Conservation (phyloP, 2,888 invertebrate genomes). For the Asteroscopus sphinx region DNA sequence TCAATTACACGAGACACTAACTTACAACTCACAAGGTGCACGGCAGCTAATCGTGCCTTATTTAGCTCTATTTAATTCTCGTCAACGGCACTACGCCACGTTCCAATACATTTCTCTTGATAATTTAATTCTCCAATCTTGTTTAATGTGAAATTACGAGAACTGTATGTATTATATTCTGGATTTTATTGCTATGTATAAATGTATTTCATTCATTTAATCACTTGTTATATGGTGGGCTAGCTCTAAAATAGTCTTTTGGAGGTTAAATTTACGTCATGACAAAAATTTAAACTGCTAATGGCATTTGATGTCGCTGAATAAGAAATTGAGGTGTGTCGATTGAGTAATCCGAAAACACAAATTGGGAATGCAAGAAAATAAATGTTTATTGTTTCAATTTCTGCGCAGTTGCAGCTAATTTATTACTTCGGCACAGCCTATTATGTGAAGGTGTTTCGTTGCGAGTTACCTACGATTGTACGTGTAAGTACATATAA, state of each 20-base stretch:
- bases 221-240: neutral
- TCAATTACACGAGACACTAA: conserved; percentile 52
- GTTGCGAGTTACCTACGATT: too few species aligned
- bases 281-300: conserved; percentile 7
- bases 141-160: conserved; percentile 36
- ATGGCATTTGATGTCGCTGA: neutral
- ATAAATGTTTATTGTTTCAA: neutral
- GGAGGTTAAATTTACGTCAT: neutral
- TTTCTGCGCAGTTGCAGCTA: neutral
- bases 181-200: conserved; percentile 19
- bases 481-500: too few species aligned
- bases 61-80: conserved; percentile 35
- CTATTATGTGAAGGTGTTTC: too few species aligned
- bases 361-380: neutral
- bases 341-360: conserved; percentile 4
- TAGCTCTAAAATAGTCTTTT: conserved; percentile 1
- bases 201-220: conserved; percentile 18
- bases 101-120: conserved; percentile 34
- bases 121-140: conserved; percentile 41
- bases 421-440: too few species aligned
- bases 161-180: conserved; percentile 29
- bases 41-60: conserved; percentile 29
- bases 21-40: conserved; percentile 22
- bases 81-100: conserved; percentile 22
- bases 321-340: conserved; percentile 1